These are phyloP conservation scores for Pyrgus malvae DNA, from an alignment of 2,888 invertebrate genomes.

Conservation along the genomic window DNA sequence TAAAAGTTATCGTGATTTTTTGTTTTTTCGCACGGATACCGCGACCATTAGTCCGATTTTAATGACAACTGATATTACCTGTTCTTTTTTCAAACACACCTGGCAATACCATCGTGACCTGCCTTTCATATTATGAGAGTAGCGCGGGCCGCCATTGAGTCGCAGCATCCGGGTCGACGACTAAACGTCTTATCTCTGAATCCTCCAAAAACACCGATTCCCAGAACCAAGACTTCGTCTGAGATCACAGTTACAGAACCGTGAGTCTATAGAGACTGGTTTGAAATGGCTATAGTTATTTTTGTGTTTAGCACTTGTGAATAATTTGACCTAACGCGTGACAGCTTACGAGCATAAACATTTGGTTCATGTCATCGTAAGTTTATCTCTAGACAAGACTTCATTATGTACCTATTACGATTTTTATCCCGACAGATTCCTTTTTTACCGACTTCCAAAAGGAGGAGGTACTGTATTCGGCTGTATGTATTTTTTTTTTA, in stretches of 20 bases:
- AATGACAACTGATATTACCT: not conserved
- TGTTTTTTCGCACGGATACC: not conserved
- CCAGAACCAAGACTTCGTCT: constrained; percentile 42
- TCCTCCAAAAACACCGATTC: constrained; percentile 46
- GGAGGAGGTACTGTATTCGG: no score
- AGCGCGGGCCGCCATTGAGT: constrained; percentile 32
- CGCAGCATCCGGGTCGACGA: constrained; percentile 60
- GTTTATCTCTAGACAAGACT: no score
- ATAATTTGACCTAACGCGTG: constrained; percentile 15
- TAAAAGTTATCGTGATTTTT: not conserved
- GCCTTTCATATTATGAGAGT: constrained; percentile 41
- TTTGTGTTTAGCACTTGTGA: not conserved
- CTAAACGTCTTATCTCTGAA: constrained; percentile 47
- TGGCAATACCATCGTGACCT: constrained; percentile 46
- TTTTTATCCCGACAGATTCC: no score
- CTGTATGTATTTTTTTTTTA: no score
- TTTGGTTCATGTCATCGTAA: no score
- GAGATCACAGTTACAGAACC: constrained; percentile 36
- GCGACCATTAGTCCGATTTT: not conserved
- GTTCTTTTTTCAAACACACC: constrained; percentile 9
- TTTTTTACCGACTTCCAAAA: no score
- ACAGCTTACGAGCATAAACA: not conserved
- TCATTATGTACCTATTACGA: no score
- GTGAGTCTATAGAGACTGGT: constrained; percentile 42
- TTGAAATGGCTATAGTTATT: constrained; percentile 33